A percentile compares a stretch with the other conserved stretches of the same genome.
phyloP scores from a whole-genome alignment of 2,888 invertebrate species.

The Spicauda simplicius region DNA sequence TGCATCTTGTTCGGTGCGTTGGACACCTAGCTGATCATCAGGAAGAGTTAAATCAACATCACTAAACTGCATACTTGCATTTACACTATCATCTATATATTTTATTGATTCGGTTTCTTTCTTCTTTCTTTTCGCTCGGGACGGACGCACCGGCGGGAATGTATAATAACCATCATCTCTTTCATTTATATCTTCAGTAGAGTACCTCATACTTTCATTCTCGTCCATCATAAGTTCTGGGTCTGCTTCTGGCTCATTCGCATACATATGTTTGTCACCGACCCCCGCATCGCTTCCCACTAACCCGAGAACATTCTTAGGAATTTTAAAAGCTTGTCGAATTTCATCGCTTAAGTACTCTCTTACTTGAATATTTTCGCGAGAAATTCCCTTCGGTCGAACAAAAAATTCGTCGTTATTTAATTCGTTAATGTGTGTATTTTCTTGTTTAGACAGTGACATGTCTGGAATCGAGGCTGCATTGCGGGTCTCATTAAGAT shows the following conservation, averaged over 20 bases:
- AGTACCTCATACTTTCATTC: slow-evolving; percentile 65
- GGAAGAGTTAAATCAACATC: slow-evolving; percentile 75
- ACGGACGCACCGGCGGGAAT: slow-evolving; percentile 84
- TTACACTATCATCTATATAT: slow-evolving; percentile 75
- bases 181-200: slow-evolving; percentile 74
- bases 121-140: slow-evolving; percentile 82
- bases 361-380: slow-evolving; percentile 92
- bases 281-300: slow-evolving; percentile 77
- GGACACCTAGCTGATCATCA: slow-evolving; percentile 79
- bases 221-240: slow-evolving; percentile 70
- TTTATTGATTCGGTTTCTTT: slow-evolving; percentile 67
- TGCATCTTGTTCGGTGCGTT: slow-evolving; percentile 62
- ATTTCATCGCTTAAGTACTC: slow-evolving; percentile 92
- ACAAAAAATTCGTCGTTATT: slow-evolving; percentile 95
- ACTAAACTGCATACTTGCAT: slow-evolving; percentile 74
- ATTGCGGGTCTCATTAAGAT: slow-evolving; percentile 56
- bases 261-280: slow-evolving; percentile 65
- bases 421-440: slow-evolving; percentile 90
- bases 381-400: slow-evolving; percentile 92
- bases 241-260: slow-evolving; percentile 70
- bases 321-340: slow-evolving; percentile 90
- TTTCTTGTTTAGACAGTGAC: slow-evolving; percentile 75
- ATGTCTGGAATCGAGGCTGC: slow-evolving; percentile 62
- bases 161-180: slow-evolving; percentile 82
- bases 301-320: slow-evolving; percentile 87